Evolutionary conservation across 2,888 invertebrate genomes (phyloP), one percentile per base, ranked within the genome.

Genomic region (Lapara coniferarum): DNA sequence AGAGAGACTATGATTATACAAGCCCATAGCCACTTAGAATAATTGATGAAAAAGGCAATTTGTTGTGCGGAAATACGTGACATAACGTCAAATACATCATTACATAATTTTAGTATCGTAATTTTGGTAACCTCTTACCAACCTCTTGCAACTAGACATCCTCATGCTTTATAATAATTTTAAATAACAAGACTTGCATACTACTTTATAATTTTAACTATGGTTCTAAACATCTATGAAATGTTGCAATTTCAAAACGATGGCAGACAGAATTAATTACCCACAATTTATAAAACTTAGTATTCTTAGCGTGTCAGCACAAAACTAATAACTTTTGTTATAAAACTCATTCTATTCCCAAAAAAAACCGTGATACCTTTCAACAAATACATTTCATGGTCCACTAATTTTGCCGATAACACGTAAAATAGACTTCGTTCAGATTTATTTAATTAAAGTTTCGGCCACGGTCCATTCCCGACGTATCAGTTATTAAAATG

Each of bases 401-500:
- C 63, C 19, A 63, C 63, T 16, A 63, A 63, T 63, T 49, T 46
- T n/a, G 19, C 63, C 46, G 46, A 46, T 19, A 63, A 63, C 46
- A 63, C 19, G 49, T 46, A 49, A 25, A 49, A 63, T 49, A 63
- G 19, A 16, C 25, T 63, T 46, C 16, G 46, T 46, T 63, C 44
- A 59, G 44, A 59, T 13, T 19, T 63, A 63, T 63, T 59, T 59
- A 59, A 59, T 59, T 63, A 63, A 49, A 63, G n/a, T 19, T 46
- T 63, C 49, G 46, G 19, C 19, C 49, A 49, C 63, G 63, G 46
- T 63, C 63, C 49, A 19, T 63, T 63, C 49, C 49, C 63, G 49
- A 19, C 49, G 19, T 63, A 63, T 63, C 63, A 49, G 63, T 46
- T 59, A 63, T 57, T 59, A 66, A 66, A 49, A 71, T 49, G 53